These are phyloP conservation scores for Manduca sexta DNA, from an alignment of 1,140 invertebrate genomes.

Conservation along the genomic window DNA sequence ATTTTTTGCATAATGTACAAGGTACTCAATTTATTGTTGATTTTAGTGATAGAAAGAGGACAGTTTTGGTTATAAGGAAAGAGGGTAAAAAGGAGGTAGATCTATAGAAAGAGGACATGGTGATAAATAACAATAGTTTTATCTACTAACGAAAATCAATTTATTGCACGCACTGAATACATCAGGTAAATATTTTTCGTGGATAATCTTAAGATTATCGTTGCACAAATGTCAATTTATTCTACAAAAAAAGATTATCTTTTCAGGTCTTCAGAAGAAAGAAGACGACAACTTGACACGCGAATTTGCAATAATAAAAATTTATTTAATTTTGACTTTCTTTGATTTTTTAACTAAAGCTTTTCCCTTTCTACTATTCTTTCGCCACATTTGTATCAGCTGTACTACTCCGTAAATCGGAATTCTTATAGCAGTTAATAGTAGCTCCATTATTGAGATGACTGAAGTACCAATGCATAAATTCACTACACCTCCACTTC, in stretches of 20 bases:
- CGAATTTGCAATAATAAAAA: background rate
- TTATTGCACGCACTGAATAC: no score
- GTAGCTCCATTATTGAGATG: constrained; percentile 48
- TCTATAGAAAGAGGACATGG: no score
- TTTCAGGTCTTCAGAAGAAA: no score
- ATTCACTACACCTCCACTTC: constrained; percentile 50
- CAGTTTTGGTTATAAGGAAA: no score
- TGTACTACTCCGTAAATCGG: constrained; percentile 20
- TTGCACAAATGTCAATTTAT: no score
- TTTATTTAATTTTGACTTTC: constrained; percentile 10
- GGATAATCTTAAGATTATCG: no score
- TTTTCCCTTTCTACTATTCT: constrained; percentile 9
- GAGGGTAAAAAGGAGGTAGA: no score
- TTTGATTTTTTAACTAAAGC: constrained; percentile 9
- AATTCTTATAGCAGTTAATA: constrained; percentile 27
- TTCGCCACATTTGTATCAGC: constrained; percentile 7
- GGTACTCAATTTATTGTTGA: no score
- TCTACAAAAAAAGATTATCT: no score
- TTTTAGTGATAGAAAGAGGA: no score
- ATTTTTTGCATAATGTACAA: no score
- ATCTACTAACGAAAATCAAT: background rate
- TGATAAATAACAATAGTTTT: background rate
- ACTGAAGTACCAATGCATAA: constrained; percentile 53
- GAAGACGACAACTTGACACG: background rate
- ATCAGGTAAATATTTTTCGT: no score